Evolutionary conservation across 2,888 invertebrate genomes (phyloP).

Genomic region (Physocephala rufipes): DNA sequence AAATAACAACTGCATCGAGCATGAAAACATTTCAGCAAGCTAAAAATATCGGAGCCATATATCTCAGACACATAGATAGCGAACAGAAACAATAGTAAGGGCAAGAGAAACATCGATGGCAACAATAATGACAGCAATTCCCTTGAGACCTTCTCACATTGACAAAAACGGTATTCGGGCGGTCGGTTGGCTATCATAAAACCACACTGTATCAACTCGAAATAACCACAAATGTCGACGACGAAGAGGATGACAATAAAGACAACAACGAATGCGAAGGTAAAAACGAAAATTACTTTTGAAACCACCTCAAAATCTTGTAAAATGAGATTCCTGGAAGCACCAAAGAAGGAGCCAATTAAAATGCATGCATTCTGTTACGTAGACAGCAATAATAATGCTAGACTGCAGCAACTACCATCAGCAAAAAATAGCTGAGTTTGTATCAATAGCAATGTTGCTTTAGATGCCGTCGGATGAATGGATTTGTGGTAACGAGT

Average conservation of each 20-base stretch:
- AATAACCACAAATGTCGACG: background rate
- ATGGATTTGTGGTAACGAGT: background rate
- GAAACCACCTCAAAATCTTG: conserved; percentile 14
- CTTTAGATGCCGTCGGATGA: no score
- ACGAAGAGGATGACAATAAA: background rate
- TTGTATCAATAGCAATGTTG: no score
- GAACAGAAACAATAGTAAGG: background rate
- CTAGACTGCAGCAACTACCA: background rate
- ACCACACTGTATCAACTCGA: background rate
- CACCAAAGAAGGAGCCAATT: conserved; percentile 16
- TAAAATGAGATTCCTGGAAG: conserved; percentile 30
- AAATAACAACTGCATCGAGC: conserved; percentile 7
- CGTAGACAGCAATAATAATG: background rate
- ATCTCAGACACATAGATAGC: background rate
- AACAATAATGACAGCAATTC: background rate
- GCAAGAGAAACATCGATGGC: background rate
- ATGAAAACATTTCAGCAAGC: background rate
- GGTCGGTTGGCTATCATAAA: background rate
- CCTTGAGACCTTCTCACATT: background rate
- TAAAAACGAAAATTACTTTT: background rate
- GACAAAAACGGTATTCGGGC: background rate
- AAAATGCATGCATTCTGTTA: conserved; percentile 5
- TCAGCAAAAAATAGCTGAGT: no score
- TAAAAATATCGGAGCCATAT: no score
- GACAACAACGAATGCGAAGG: background rate